A percentile compares a stretch with the other conserved stretches of the same genome.
These are phyloP conservation scores for Alfaro cultratus DNA, from an alignment of 2,797 vertebrate genomes.

Conservation along the genomic window DNA sequence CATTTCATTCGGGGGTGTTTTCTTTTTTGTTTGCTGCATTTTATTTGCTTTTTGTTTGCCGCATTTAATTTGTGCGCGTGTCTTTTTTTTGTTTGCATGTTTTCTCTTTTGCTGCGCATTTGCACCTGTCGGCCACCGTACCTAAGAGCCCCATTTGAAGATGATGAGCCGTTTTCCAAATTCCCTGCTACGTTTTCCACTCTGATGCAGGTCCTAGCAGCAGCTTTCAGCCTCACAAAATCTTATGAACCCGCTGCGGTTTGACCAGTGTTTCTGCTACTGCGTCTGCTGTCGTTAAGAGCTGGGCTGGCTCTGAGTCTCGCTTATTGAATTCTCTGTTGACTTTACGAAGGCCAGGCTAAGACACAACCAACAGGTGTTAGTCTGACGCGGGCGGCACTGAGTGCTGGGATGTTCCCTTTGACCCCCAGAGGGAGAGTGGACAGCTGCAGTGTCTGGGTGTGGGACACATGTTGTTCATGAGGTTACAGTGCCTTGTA, in stretches of 20 bases:
- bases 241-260: conserved; percentile 7
- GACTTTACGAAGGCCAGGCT: conserved; percentile 66
- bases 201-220: conserved; percentile 36
- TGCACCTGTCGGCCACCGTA: no score
- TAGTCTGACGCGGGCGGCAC: conserved; percentile 56
- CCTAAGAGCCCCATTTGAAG: conserved; percentile 28
- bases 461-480: conserved; percentile 28
- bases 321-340: conserved; percentile 79
- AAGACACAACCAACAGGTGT: conserved; percentile 74
- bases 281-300: background rate
- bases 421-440: conserved; percentile 65
- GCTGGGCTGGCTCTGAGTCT: conserved; percentile 55
- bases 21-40: no score
- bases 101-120: no score
- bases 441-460: conserved; percentile 75
- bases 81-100: no score
- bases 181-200: conserved; percentile 28
- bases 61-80: no score
- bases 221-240: conserved; percentile 14
- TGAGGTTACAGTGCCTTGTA: conserved; percentile 32
- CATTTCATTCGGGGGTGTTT: no score
- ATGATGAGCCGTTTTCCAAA: conserved; percentile 33
- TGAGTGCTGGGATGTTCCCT: conserved; percentile 72
- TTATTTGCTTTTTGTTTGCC: no score
- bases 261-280: background rate